Evolutionary conservation across 2,113 vertebrate genomes (phyloP).

Genomic region (Dipodomys merriami): DNA sequence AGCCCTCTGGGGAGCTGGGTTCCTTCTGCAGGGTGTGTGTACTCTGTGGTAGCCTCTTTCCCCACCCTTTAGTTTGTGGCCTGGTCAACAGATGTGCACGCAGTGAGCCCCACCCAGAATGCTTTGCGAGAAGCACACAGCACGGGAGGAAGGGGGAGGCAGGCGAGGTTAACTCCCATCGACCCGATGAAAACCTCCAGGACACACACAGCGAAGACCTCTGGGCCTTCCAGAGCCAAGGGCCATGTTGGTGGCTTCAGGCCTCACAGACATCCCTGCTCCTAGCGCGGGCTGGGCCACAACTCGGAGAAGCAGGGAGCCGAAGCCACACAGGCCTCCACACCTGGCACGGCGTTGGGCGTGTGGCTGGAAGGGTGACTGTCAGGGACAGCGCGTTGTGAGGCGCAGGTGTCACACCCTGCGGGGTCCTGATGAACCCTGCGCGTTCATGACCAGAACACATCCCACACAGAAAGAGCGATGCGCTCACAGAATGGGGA

Average conservation of each 20-base stretch:
- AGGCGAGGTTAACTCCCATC: fast-evolving
- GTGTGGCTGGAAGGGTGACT: neutral
- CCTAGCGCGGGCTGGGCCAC: fast-evolving
- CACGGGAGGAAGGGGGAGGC: neutral
- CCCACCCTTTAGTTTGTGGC: neutral
- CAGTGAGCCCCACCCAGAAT: too few species aligned
- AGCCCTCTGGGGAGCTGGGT: neutral
- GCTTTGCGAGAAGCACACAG: neutral
- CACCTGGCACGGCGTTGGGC: fast-evolving
- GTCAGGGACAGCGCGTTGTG: fast-evolving
- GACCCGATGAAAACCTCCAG: neutral
- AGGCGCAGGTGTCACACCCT: fast-evolving
- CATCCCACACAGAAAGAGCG: neutral
- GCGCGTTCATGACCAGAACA: neutral
- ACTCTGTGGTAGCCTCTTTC: neutral
- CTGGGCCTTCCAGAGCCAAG: neutral
- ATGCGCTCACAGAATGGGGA: neutral
- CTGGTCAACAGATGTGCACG: neutral
- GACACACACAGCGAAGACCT: neutral
- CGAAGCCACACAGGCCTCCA: fast-evolving
- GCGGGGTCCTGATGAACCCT: neutral
- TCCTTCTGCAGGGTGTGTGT: neutral
- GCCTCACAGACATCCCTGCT: neutral
- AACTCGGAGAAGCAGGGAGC: neutral
- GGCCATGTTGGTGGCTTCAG: neutral